Conservation (phyloP, 2,113 vertebrate species). For the Eupsittula cactorum region DNA sequence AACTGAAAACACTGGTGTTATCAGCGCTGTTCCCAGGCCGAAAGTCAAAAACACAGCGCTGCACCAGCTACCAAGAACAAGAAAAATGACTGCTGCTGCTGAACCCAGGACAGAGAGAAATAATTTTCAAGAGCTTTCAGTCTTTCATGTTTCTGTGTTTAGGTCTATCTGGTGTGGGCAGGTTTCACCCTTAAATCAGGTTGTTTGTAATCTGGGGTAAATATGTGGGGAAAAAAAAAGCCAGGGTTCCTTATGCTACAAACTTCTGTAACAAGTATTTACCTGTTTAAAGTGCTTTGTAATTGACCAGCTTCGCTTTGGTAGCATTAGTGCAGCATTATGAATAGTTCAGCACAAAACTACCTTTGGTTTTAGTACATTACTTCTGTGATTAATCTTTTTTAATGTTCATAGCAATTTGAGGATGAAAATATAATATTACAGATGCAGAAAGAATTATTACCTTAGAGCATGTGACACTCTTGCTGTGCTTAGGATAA, state of each 20-base stretch:
- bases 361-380: background rate
- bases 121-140: background rate
- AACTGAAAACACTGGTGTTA: too few relatives aligned
- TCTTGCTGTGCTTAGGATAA: background rate
- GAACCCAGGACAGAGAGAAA: background rate
- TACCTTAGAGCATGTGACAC: background rate
- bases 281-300: background rate
- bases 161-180: background rate
- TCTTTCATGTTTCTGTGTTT: background rate
- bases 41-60: too few relatives aligned
- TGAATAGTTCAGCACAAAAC: background rate
- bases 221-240: background rate
- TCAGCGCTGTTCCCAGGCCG: too few relatives aligned
- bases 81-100: too few relatives aligned
- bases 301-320: background rate
- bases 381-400: background rate
- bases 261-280: background rate
- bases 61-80: too few relatives aligned
- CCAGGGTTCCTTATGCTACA: background rate
- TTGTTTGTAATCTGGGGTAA: background rate
- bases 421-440: background rate
- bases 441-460: background rate
- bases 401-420: background rate
- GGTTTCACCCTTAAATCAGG: background rate
- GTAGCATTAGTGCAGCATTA: background rate